Conservation (phyloP, 2,888 invertebrate genomes). For the Galerucella pusilla region DNA sequence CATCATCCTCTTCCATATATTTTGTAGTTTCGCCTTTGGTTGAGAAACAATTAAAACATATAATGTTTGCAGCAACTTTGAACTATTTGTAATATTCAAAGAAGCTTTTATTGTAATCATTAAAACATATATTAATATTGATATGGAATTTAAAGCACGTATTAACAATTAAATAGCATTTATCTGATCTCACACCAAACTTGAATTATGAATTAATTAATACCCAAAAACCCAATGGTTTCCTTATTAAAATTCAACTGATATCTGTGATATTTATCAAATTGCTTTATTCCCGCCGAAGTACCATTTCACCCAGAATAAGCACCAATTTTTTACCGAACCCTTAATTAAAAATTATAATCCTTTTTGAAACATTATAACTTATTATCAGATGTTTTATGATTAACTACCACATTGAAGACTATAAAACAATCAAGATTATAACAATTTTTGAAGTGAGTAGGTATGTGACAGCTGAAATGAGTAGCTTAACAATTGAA, state of each 20-base stretch:
- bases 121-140: neutral
- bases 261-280: conserved; percentile 7
- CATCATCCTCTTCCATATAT: too few relatives aligned
- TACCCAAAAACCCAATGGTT: neutral
- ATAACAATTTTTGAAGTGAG: conserved; percentile 20
- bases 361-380: conserved; percentile 14
- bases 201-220: neutral
- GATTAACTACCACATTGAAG: conserved; percentile 16
- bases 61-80: too few relatives aligned
- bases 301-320: conserved; percentile 5
- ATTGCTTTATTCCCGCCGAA: conserved; percentile 8
- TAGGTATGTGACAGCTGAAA: conserved; percentile 22
- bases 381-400: conserved; percentile 27
- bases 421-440: conserved; percentile 29
- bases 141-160: neutral
- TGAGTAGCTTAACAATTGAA: conserved; percentile 31
- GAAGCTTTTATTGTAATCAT: too few relatives aligned
- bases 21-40: too few relatives aligned
- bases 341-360: conserved; percentile 29
- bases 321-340: conserved; percentile 1
- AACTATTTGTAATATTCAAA: too few relatives aligned
- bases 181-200: neutral
- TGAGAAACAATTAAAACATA: too few relatives aligned
- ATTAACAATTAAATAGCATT: neutral
- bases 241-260: conserved; percentile 7